phyloP scores from a whole-genome alignment of 2,888 invertebrate genomes.

The Ametastegia equiseti region DNA sequence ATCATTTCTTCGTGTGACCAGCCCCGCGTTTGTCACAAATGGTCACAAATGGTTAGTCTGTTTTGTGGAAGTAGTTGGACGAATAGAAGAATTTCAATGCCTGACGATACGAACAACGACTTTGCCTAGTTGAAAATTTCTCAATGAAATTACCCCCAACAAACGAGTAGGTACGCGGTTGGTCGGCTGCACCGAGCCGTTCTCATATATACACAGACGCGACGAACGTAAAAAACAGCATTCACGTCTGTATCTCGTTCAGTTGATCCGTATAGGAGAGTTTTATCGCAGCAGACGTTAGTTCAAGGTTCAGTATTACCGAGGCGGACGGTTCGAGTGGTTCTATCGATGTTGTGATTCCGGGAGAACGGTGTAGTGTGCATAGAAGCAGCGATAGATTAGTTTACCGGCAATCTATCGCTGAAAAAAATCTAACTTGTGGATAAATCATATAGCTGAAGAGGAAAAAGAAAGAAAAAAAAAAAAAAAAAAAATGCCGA shows the following conservation, averaged over 20 bases:
- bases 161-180: background rate
- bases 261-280: conserved; percentile 20
- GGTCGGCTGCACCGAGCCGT: background rate
- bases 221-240: background rate
- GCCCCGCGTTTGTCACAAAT: no score
- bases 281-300: conserved; percentile 13
- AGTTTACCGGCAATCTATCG: background rate
- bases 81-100: no score
- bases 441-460: background rate
- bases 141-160: no score
- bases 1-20: no score
- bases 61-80: no score
- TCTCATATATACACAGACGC: background rate
- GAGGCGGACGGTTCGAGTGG: conserved; percentile 2
- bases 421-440: no score
- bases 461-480: background rate
- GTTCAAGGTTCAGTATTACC: conserved; percentile 8
- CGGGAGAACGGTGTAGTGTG: background rate
- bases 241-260: background rate
- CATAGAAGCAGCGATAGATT: background rate
- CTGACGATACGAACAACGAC: no score
- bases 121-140: no score
- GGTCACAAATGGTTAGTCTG: no score
- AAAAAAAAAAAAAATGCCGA: conserved; percentile 81
- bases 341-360: background rate